Percentiles rank a stretch among this genome's conserved stretches.
phyloP scores from a whole-genome alignment of 2,113 vertebrate species.

The Tetraodon nigroviridis region DNA sequence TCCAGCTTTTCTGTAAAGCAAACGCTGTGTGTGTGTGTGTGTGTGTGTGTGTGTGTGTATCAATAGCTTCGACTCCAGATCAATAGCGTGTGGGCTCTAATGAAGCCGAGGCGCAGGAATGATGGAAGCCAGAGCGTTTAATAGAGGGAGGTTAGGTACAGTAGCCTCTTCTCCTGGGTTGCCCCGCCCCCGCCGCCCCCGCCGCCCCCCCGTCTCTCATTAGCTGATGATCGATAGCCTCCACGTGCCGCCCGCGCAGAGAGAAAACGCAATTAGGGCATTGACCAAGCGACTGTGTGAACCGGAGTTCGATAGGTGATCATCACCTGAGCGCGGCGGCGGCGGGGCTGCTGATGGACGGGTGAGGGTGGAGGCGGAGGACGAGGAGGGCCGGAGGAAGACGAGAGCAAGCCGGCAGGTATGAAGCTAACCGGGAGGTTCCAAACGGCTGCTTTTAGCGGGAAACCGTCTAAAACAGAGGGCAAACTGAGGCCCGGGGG shows the following conservation, averaged over 20 bases:
- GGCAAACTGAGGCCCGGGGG: too few relatives aligned
- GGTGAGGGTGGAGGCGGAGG: constrained; percentile 21
- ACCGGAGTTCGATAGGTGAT: constrained; percentile 67
- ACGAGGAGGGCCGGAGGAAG: neutral
- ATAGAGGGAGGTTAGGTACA: constrained; percentile 31
- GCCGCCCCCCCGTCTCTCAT: constrained; percentile 49
- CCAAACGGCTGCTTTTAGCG: too few relatives aligned
- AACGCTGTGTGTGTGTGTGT: too few relatives aligned
- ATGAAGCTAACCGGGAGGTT: too few relatives aligned
- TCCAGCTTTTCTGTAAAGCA: too few relatives aligned
- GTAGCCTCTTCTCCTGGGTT: constrained; percentile 8
- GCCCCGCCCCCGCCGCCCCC: neutral
- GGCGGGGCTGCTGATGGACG: constrained; percentile 11
- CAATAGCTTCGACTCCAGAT: constrained; percentile 39
- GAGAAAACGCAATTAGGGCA: constrained; percentile 71
- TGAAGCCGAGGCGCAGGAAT: constrained; percentile 43
- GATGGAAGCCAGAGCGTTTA: constrained; percentile 35
- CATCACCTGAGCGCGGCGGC: constrained; percentile 56
- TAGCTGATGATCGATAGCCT: constrained; percentile 63
- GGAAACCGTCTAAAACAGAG: too few relatives aligned
- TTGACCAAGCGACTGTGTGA: constrained; percentile 64
- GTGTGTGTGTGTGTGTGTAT: constrained; percentile 23
- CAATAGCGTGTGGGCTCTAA: constrained; percentile 53
- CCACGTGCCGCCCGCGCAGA: constrained; percentile 40
- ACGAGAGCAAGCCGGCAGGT: neutral